Evolutionary conservation across 2,113 vertebrate species (phyloP).

Genomic region (Zosterops japonicus): DNA sequence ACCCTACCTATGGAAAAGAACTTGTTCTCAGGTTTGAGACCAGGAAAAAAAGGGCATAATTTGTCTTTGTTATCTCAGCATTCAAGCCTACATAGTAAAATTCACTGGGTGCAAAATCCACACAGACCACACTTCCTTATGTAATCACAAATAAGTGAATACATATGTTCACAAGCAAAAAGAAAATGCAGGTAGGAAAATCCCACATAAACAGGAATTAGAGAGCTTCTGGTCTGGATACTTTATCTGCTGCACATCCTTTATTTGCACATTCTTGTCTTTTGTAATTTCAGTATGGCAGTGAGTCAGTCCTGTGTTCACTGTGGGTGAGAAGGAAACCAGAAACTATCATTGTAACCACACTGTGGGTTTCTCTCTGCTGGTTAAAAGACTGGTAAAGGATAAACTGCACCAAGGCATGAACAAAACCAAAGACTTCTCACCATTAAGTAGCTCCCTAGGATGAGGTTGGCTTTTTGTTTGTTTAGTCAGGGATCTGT

Average conservation of each 20-base stretch:
- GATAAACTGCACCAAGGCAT: background rate
- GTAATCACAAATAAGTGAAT: background rate
- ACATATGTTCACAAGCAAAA: background rate
- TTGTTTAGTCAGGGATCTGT: background rate
- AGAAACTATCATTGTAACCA: background rate
- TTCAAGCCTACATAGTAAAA: background rate
- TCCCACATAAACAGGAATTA: background rate
- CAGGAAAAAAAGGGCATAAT: background rate
- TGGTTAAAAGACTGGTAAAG: background rate
- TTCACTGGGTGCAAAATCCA: background rate
- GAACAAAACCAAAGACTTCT: background rate
- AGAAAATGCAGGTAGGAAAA: background rate
- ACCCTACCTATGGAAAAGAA: background rate
- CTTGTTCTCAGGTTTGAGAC: background rate
- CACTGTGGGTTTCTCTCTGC: background rate
- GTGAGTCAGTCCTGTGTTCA: background rate
- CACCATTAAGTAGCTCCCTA: background rate
- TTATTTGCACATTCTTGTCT: background rate
- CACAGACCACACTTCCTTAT: background rate
- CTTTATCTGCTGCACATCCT: background rate
- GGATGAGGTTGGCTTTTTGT: background rate
- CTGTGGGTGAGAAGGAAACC: background rate
- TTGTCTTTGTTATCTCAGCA: background rate
- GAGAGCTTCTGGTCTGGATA: background rate
- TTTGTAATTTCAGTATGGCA: background rate